These are phyloP conservation scores for Acanthornis magna DNA, from an alignment of 2,797 vertebrate species.

Conservation along the genomic window DNA sequence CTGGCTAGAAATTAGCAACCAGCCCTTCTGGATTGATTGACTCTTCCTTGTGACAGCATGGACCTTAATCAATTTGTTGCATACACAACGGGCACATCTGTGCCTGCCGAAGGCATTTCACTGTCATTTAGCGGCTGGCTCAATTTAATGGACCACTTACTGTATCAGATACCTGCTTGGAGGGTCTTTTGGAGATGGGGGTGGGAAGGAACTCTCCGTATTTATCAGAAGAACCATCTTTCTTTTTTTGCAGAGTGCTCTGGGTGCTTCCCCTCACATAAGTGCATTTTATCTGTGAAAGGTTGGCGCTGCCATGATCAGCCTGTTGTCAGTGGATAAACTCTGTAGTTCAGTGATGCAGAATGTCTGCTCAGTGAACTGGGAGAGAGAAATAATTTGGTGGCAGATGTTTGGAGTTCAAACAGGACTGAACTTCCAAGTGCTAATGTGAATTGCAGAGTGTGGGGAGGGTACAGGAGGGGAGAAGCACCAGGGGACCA, in stretches of 20 bases:
- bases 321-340: conserved; percentile 5
- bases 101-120: not conserved
- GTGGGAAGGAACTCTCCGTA: not conserved
- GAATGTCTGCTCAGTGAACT: conserved; percentile 7
- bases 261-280: not conserved
- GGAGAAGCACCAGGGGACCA: accelerated
- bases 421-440: not conserved
- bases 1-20: conserved; percentile 45
- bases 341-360: not conserved
- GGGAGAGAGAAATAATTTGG: conserved; percentile 28
- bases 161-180: not conserved
- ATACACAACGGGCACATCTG: not conserved
- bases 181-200: not conserved
- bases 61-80: conserved; percentile 43
- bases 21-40: conserved; percentile 27
- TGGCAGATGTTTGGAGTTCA: conserved; percentile 31
- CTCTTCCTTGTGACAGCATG: conserved; percentile 36
- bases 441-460: not conserved
- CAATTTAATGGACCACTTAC: not conserved
- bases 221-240: not conserved
- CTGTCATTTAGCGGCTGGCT: not conserved
- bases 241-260: not conserved
- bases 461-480: not conserved
- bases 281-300: not conserved
- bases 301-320: not conserved